These are phyloP conservation scores for Criorhina ranunculi DNA, from an alignment of 2,888 invertebrate species.

Conservation along the genomic window DNA sequence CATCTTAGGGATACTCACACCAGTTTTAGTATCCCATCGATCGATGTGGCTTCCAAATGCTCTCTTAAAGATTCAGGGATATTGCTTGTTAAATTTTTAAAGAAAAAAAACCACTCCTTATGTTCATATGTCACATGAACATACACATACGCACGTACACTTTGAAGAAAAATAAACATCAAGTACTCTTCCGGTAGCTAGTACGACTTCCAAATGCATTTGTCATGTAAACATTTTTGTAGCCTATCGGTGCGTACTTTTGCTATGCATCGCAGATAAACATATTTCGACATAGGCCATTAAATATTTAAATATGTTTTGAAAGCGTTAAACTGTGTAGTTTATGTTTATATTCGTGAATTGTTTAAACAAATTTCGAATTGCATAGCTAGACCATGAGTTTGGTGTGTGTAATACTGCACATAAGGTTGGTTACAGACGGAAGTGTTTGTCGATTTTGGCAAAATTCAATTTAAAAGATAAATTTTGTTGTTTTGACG, in stretches of 20 bases:
- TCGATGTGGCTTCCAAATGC: too few relatives aligned
- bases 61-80: not conserved
- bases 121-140: not conserved
- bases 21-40: not conserved
- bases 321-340: constrained; percentile 61
- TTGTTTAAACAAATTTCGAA: constrained; percentile 69
- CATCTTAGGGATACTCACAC: constrained; percentile 1
- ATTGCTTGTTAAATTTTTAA: not conserved
- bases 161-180: not conserved
- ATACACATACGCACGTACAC: not conserved
- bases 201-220: constrained; percentile 12
- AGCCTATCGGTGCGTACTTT: not conserved
- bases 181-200: constrained; percentile 2
- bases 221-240: constrained; percentile 32
- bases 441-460: constrained; percentile 70
- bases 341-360: constrained; percentile 67
- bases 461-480: constrained; percentile 50
- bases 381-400: constrained; percentile 42
- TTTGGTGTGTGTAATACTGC: not conserved
- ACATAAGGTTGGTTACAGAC: constrained; percentile 51
- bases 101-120: not conserved
- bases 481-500: constrained; percentile 22
- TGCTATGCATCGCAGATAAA: constrained; percentile 40
- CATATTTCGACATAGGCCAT: constrained; percentile 65
- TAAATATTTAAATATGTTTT: constrained; percentile 74